Evolutionary conservation across 1,140 invertebrate genomes (phyloP), one percentile per base, ranked within the genome.

Genomic region (Antheraea pernyi): DNA sequence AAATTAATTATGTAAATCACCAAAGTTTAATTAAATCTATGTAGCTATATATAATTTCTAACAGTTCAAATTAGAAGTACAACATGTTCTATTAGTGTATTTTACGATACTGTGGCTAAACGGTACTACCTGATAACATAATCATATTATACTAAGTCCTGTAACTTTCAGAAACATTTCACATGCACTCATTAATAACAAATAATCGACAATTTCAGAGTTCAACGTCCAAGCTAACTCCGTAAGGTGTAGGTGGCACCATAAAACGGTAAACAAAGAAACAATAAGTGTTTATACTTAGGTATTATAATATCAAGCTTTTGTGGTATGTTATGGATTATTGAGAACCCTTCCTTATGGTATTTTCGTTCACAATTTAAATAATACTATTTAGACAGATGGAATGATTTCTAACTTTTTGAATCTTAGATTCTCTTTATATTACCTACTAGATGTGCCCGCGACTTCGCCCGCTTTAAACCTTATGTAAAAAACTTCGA

Each of bases 211-310:
- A 78, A 76, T 85, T 86, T 85, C 76, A 80, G 80, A 84, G 86
- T 86, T 91, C 86, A 86, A 84, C 82, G 82, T 70, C 82, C 81
- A 80, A 75, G 83, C 46, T 53, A 16, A 53, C 46, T 53, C 46
- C 46, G 46, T 53, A 53, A 53, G 46, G 46, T 75, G 72, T 75
- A 72, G 71, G 77, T 68, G 68, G 69, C 16, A 53, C 82, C 85
- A 88, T 89, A 88, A 86, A 88, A 82, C 79, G 78, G 86, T 87
- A 90, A 89, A 91, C 89, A 91, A 87, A 85, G 87, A 85, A 91
- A 88, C 85, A 88, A 89, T 87, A 48, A 11, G 39, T 42, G 11
- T n/a, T 13, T 53, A 53, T 13, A 53, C 9, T 1, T 53, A 53
- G 16, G 46, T 53, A 53, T 53, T 53, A 39, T 85, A 84, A 89